Evolutionary conservation across 1,140 invertebrate genomes (phyloP), one percentile per base, ranked within the genome.

Genomic region (Ericerus pela): DNA sequence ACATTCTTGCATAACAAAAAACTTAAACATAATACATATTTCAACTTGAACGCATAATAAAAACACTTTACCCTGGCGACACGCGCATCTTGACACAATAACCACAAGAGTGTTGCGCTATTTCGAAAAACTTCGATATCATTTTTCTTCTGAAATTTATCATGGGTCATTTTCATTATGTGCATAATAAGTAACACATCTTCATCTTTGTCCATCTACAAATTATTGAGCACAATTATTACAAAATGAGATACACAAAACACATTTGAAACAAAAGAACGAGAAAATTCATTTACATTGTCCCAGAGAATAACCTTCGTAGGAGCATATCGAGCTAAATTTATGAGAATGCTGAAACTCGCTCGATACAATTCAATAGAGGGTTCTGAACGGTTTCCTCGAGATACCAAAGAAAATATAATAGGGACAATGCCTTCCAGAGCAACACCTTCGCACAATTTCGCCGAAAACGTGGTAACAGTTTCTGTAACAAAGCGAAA

Each of bases 121-220:
- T 47, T 24, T 18, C 41, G 41, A 14, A 47, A 47, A 2, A 47
- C 41, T 22, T 18, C 20, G 8, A 24, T 24, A n/a, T n/a, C n/a
- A n/a, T n/a, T n/a, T n/a, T n/a, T n/a, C n/a, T n/a, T n/a, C 26
- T 47, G 41, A 2, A 16, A 22, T 24, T 47, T 47, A 24, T 47
- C 41, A 14, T 47, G 41, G 26, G 41, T 47, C 26, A 47, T 47
- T 47, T 47, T 47, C 41, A 47, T 47, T 10, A 47, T 47, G 20
- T 47, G 41, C 18, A 47, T 12, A 22, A 47, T 47, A 10, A 22
- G 20, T 10, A 5, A 47, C 22, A 47, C 12, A 24, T 47, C 41
- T 10, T 47, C 41, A 22, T 24, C 41, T 47, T 47, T 24, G 41
- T 47, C 26, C 3, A 47, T 22, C 41, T 47, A 24, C n/a, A n/a